Evolutionary conservation across 2,113 vertebrate species (phyloP).

Genomic region (Lepus timidus): DNA sequence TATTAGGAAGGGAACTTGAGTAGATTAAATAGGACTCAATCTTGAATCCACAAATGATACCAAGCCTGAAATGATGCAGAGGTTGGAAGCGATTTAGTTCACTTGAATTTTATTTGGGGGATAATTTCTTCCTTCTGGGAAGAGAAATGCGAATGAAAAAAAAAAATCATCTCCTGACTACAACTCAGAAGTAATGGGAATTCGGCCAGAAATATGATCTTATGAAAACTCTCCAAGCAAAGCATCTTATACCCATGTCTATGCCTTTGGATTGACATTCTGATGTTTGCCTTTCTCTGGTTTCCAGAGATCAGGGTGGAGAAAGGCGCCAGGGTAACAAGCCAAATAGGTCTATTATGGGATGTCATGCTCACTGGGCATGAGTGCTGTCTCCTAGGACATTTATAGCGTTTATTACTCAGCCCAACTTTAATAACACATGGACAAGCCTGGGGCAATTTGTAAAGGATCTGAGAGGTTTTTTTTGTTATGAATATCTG

Average conservation of each 20-base stretch:
- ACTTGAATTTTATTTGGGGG: constrained; percentile 78
- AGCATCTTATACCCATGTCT: constrained; percentile 69
- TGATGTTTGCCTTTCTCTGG: constrained; percentile 77
- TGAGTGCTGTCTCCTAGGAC: constrained; percentile 75
- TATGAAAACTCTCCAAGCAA: constrained; percentile 77
- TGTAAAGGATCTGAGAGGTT: constrained; percentile 72
- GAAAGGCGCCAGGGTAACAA: constrained; percentile 74
- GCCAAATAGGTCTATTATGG: constrained; percentile 77
- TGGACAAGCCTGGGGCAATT: constrained; percentile 70
- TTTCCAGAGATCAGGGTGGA: constrained; percentile 73
- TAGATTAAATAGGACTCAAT: constrained; percentile 72
- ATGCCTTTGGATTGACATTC: constrained; percentile 66
- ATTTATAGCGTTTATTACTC: constrained; percentile 74
- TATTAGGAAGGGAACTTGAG: constrained; percentile 56
- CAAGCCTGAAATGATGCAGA: constrained; percentile 67
- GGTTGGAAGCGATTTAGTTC: constrained; percentile 74
- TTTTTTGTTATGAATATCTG: constrained; percentile 67
- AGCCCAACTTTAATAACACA: constrained; percentile 77
- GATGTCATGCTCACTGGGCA: constrained; percentile 78
- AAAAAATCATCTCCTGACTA: constrained; percentile 64
- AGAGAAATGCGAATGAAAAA: constrained; percentile 70
- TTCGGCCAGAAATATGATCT: constrained; percentile 79
- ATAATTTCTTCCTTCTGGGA: constrained; percentile 82
- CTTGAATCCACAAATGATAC: constrained; percentile 76
- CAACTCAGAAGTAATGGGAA: constrained; percentile 72